phyloP scores from a whole-genome alignment of 2,113 vertebrate species.

The Cyanistes caeruleus region DNA sequence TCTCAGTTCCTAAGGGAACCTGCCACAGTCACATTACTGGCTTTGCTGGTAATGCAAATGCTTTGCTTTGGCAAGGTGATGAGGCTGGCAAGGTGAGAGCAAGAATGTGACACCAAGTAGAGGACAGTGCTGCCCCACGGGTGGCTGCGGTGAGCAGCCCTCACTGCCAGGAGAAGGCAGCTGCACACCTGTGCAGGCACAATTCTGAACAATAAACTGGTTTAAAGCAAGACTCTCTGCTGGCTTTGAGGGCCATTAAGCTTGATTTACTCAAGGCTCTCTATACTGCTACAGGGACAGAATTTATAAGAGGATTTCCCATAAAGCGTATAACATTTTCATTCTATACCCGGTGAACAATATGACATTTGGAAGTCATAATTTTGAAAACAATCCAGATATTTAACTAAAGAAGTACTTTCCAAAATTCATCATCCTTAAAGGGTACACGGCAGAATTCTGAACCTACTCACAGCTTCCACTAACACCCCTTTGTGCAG shows the following conservation, averaged over 20 bases:
- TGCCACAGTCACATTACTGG: fast-evolving
- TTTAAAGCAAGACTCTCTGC: neutral
- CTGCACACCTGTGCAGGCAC: neutral
- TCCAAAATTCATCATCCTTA: neutral
- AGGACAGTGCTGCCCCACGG: fast-evolving
- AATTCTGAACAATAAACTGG: neutral
- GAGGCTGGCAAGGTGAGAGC: fast-evolving
- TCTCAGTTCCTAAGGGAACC: neutral
- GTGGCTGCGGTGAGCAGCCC: fast-evolving
- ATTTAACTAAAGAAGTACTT: neutral
- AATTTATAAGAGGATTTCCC: neutral
- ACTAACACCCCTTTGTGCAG: neutral
- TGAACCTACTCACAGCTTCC: neutral
- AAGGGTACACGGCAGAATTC: neutral
- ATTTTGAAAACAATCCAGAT: neutral
- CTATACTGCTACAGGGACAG: neutral
- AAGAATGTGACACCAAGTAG: neutral
- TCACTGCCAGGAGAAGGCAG: neutral
- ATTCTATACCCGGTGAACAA: neutral
- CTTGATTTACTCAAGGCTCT: neutral
- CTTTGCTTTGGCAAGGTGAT: neutral
- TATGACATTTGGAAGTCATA: neutral
- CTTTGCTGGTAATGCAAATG: neutral
- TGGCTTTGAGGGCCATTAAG: neutral
- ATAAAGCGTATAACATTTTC: neutral